Base-by-base conservation (phyloP, 2,797 vertebrate genomes). In the Novumbra hubbsi region DNA sequence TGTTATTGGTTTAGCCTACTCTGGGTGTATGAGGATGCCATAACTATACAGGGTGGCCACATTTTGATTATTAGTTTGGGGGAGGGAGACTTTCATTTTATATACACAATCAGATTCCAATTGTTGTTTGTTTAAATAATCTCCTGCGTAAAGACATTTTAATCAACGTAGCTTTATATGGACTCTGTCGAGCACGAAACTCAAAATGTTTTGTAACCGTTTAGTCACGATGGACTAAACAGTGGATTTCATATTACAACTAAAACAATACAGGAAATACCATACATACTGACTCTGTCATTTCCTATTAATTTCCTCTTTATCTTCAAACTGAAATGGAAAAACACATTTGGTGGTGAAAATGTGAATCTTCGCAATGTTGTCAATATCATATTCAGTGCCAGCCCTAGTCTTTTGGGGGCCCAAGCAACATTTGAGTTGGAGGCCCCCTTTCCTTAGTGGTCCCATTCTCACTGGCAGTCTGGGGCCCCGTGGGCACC, bases 311-410 rank as follows among this genome's bases (percentile, higher is more conserved):
- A n/a, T n/a, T n/a, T n/a, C n/a, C n/a, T n/a, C n/a, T 45, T 8
- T 45, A 34, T 45, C 9, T 12, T 45, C 4, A 12, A 45, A 45
- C 15, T 69, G 41, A 72, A 67, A 55, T 14, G 24, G 27, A 75
- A 71, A 24, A 68, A n/a, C 65, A 41, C 38, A 45, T 48, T 32
- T 66, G 12, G 63, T 45, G 48, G 38, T 71, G 15, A 67, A 52
- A 52, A 75, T 62, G 27, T 70, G 9, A 45, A 45, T 68, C 34
- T 34, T 6, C n/a, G 28, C 30, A 17, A 32, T 38, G 66, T 68
- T 21, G 52, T 41, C 9, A 41, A 34, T 19, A 38, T 30, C n/a
- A n/a, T n/a, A n/a, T n/a, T n/a, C n/a, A n/a, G n/a, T n/a, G n/a
- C n/a, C n/a, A n/a, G n/a, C n/a, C n/a, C n/a, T n/a, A n/a, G n/a